Evolutionary conservation across 2,797 vertebrate genomes (phyloP).

Genomic region (Balearica regulorum): DNA sequence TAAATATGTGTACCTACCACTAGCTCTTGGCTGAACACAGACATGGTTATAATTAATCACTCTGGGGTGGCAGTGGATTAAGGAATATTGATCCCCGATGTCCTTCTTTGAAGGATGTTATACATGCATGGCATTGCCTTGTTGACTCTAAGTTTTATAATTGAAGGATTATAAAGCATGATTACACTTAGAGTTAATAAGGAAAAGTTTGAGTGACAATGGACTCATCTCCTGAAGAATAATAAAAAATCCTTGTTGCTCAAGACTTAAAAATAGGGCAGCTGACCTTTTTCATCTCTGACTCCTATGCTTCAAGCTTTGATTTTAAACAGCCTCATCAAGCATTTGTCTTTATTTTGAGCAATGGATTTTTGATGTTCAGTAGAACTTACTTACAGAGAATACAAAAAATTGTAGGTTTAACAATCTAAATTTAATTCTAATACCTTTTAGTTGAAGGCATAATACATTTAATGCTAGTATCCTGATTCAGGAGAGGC

Average conservation of each 20-base stretch:
- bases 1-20: constrained; percentile 16
- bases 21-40: not conserved
- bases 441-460: not conserved
- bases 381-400: not conserved
- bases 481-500: not conserved
- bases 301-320: not conserved
- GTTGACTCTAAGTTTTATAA: not conserved
- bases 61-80: constrained; percentile 17
- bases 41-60: constrained; percentile 2
- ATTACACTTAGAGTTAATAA: not conserved
- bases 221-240: not conserved
- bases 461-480: not conserved
- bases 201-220: not conserved
- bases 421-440: not conserved
- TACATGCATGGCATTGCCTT: not conserved
- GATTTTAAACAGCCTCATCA: not conserved
- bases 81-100: constrained; percentile 5
- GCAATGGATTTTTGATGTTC: not conserved
- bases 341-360: not conserved
- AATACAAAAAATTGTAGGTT: not conserved
- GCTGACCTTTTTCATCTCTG: not conserved
- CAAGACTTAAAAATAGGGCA: not conserved
- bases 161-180: constrained; percentile 17
- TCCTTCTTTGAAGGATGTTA: not conserved
- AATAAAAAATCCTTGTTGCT: not conserved